Percentiles rank a stretch among this genome's conserved stretches.
Evolutionary conservation across 2,888 invertebrate genomes (phyloP).

Genomic region (Trichopoda pennipes): DNA sequence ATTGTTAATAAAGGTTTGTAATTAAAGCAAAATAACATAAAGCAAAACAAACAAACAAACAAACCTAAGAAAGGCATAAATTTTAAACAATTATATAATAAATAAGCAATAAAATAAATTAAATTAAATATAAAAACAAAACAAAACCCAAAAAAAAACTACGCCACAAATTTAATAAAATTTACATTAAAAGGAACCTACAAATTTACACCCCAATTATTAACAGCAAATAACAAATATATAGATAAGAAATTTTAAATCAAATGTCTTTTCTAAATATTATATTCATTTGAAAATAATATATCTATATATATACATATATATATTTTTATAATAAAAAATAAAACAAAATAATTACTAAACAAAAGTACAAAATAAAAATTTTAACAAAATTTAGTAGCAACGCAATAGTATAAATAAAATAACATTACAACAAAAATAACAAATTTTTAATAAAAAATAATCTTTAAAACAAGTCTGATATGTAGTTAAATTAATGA

Average conservation of each 20-base stretch:
- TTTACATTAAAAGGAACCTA: slow-evolving; percentile 67
- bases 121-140: slow-evolving; percentile 51
- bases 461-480: slow-evolving; percentile 68
- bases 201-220: slow-evolving; percentile 68
- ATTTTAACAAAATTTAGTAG: slow-evolving; percentile 72
- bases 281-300: slow-evolving; percentile 47
- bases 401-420: slow-evolving; percentile 71
- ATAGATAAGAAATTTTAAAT: slow-evolving; percentile 58
- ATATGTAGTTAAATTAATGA: slow-evolving; percentile 67
- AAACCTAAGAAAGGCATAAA: slow-evolving; percentile 78
- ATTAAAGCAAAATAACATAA: slow-evolving; percentile 53
- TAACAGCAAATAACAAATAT: slow-evolving; percentile 5
- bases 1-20: slow-evolving; percentile 56
- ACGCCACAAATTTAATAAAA: slow-evolving; percentile 68
- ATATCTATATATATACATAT: too few species aligned
- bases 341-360: slow-evolving; percentile 75
- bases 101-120: slow-evolving; percentile 67
- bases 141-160: slow-evolving; percentile 41
- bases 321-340: slow-evolving; percentile 70
- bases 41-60: slow-evolving; percentile 79
- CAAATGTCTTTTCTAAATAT: slow-evolving; percentile 61
- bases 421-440: slow-evolving; percentile 53
- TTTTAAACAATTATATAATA: slow-evolving; percentile 57
- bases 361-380: slow-evolving; percentile 75
- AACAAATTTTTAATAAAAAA: slow-evolving; percentile 70